Evolutionary conservation across 2,113 vertebrate species (phyloP).

Genomic region (Gambusia affinis): DNA sequence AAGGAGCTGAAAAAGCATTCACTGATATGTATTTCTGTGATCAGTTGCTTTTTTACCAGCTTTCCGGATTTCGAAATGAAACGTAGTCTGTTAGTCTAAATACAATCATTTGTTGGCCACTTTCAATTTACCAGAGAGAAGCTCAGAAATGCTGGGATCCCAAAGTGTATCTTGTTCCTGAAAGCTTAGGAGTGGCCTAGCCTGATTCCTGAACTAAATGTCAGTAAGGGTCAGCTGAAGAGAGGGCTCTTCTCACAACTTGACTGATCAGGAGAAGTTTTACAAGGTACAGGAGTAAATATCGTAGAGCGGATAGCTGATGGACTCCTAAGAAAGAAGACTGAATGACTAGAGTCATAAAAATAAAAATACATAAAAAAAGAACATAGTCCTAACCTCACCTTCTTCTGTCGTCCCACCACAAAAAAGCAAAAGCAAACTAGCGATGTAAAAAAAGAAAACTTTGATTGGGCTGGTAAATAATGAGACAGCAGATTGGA

Average conservation of each 20-base stretch:
- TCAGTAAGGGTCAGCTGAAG: too few relatives aligned
- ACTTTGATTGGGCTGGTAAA: neutral
- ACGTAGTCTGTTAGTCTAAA: neutral
- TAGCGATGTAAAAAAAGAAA: constrained; percentile 14
- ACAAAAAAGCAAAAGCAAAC: neutral
- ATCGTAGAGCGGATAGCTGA: too few relatives aligned
- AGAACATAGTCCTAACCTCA: neutral
- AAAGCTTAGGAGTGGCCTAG: too few relatives aligned
- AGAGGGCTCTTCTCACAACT: too few relatives aligned
- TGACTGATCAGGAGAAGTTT: too few relatives aligned
- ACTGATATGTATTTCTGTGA: constrained; percentile 10
- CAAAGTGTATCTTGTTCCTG: neutral
- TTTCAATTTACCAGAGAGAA: too few relatives aligned
- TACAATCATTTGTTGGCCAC: neutral
- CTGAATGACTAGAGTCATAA: too few relatives aligned
- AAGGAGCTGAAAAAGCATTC: constrained; percentile 51
- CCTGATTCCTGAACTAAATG: too few relatives aligned
- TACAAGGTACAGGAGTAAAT: too few relatives aligned
- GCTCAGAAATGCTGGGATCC: too few relatives aligned
- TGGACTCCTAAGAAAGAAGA: too few relatives aligned
- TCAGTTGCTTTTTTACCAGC: constrained; percentile 7
- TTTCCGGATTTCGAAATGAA: constrained; percentile 21
- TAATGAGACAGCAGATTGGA: neutral
- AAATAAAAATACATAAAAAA: too few relatives aligned
- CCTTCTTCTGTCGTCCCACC: constrained; percentile 7